phyloP scores from a whole-genome alignment of 2,888 invertebrate genomes.

The Xylocampa areola region DNA sequence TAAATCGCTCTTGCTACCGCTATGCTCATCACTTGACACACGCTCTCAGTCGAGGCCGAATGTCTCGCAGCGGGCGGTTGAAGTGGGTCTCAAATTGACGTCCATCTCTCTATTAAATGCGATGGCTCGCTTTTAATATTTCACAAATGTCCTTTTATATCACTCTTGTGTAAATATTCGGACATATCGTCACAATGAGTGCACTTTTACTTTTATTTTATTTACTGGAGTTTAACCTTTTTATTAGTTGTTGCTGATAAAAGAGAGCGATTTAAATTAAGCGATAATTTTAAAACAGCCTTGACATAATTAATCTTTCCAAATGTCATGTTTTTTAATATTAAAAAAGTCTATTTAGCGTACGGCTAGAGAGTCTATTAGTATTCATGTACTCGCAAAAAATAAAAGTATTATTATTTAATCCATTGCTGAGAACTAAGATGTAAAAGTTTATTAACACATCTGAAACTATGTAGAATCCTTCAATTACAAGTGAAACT shows the following conservation, averaged over 20 bases:
- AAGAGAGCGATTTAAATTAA: not conserved
- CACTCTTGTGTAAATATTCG: constrained; percentile 50
- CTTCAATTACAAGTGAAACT: too few species aligned
- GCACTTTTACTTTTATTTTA: constrained; percentile 28
- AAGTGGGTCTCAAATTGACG: constrained; percentile 78
- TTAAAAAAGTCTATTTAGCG: too few species aligned
- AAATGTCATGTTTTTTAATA: too few species aligned
- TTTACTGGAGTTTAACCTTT: constrained; percentile 5
- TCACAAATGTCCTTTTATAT: constrained; percentile 64
- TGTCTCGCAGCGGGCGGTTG: constrained; percentile 62
- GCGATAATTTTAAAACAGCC: not conserved
- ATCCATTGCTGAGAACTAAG: too few species aligned
- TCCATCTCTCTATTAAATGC: constrained; percentile 73
- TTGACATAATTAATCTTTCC: too few species aligned
- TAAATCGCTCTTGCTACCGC: constrained; percentile 23
- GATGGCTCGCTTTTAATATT: constrained; percentile 73
- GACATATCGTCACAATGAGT: constrained; percentile 1
- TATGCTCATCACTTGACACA: constrained; percentile 29
- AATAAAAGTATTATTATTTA: too few species aligned
- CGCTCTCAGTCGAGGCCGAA: constrained; percentile 49
- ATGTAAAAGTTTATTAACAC: too few species aligned
- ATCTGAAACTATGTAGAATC: too few species aligned
- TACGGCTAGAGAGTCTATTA: too few species aligned
- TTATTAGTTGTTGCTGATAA: not conserved
- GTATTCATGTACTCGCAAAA: too few species aligned